Base-by-base conservation (phyloP, 2,888 invertebrate genomes). In the Prosopocoilus inquinatus region DNA sequence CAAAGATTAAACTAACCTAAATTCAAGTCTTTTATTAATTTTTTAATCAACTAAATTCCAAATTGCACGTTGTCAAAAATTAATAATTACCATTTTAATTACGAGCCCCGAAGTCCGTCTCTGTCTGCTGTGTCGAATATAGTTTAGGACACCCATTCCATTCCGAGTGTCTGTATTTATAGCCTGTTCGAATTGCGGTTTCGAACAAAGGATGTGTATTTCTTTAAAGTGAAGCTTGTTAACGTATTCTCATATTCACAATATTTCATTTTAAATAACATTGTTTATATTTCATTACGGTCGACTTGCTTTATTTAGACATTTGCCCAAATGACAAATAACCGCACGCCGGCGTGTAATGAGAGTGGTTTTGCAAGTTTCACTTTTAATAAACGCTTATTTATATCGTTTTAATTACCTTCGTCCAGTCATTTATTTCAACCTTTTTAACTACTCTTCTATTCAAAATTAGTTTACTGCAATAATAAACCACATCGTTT, bases 181-280 rank as follows among this genome's bases (percentile, higher is more conserved):
- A 70, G 72, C 72, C 72, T 73, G 73, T 75, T 72, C 71, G 68
- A 69, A 61, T 67, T 71, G 74, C 75, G 74, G 75, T 74, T 71
- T 67, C 64, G 72, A 73, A 75, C 74, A 75, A 75, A 75, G 74
- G 72, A 47, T 46, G 50, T 47, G 50, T 69, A 74, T 74, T 74
- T 73, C 74, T 75, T 74, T 70, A 71, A 68, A 69, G 68, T 69
- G 69, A 73, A 69, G 70, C 75, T 75, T 75, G 75, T 75, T 75
- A 75, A 75, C 73, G 72, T 73, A 71, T 72, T 68, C 70, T 70
- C 70, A 68, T 72, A 71, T 67, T 68, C 64, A 70, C 72, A 65
- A 72, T 75, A 75, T 73, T 73, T 75, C 73, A 75, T 73, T 71
- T 73, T 73, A 73, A 74, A 73, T 74, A 73, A 73, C 74, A 73